Conservation (phyloP, 1,140 invertebrate species). For the Linepithema humile region DNA sequence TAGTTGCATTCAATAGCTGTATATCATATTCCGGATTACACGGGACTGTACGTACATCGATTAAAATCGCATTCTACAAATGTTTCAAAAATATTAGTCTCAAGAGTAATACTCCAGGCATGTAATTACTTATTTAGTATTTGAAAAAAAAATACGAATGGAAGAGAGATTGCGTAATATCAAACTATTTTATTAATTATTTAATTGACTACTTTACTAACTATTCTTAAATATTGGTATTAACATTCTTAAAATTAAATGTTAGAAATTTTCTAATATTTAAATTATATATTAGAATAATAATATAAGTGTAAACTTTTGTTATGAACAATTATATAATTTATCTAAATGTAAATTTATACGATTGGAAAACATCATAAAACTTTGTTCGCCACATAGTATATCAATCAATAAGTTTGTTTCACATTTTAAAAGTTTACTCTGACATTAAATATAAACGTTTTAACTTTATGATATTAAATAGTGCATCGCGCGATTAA, state of each 20-base stretch:
- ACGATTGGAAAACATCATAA: background rate
- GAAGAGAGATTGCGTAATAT: background rate
- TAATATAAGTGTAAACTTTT: background rate
- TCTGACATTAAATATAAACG: too few species aligned
- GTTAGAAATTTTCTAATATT: background rate
- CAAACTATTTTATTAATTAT: background rate
- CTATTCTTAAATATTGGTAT: too few species aligned
- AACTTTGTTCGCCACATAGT: background rate
- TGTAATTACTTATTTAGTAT: background rate
- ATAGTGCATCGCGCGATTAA: too few species aligned
- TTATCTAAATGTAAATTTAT: background rate
- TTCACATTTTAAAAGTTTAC: background rate
- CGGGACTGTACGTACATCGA: background rate
- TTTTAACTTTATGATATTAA: too few species aligned
- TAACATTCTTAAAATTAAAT: background rate
- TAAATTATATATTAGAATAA: too few species aligned
- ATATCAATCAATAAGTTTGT: background rate
- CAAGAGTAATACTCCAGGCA: background rate
- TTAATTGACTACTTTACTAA: too few species aligned
- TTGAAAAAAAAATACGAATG: background rate
- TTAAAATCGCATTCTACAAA: constrained; percentile 1
- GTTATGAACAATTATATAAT: background rate
- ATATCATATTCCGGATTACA: background rate
- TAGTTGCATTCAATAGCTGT: background rate
- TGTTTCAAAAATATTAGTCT: background rate